phyloP scores from a whole-genome alignment of 2,888 invertebrate species.

The Cybosia mesomella region DNA sequence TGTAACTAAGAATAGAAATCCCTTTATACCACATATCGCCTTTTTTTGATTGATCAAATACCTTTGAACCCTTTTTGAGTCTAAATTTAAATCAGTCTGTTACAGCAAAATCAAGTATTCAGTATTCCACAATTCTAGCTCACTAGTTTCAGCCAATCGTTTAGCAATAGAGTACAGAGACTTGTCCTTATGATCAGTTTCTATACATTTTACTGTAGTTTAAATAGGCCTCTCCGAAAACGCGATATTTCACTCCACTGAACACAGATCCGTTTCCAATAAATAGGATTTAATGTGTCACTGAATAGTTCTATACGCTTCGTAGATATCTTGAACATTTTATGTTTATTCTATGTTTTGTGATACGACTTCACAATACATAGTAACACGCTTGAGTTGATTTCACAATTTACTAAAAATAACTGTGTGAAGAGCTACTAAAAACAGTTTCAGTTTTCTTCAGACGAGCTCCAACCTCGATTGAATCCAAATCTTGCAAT shows the following conservation, averaged over 20 bases:
- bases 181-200: slow-evolving; percentile 15
- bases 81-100: background rate
- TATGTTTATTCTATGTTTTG: background rate
- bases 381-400: no score
- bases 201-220: slow-evolving; percentile 22
- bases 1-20: background rate
- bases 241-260: slow-evolving; percentile 38
- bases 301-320: slow-evolving; percentile 24
- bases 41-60: background rate
- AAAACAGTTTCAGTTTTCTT: background rate
- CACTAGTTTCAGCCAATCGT: background rate
- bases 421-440: background rate
- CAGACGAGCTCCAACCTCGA: background rate
- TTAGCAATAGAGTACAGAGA: background rate
- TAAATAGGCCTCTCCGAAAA: slow-evolving; percentile 30
- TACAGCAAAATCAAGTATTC: background rate
- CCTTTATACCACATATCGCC: background rate
- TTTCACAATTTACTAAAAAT: no score
- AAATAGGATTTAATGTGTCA: slow-evolving; percentile 33
- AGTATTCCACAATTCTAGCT: background rate
- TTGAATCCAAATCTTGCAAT: no score
- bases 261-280: slow-evolving; percentile 37
- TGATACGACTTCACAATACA: background rate
- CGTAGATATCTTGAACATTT: slow-evolving; percentile 2
- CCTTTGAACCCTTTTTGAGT: background rate